A percentile compares a stretch with the other conserved stretches of the same genome.
These are phyloP conservation scores for Catharus ustulatus DNA, from an alignment of 2,797 vertebrate species.

Conservation along the genomic window DNA sequence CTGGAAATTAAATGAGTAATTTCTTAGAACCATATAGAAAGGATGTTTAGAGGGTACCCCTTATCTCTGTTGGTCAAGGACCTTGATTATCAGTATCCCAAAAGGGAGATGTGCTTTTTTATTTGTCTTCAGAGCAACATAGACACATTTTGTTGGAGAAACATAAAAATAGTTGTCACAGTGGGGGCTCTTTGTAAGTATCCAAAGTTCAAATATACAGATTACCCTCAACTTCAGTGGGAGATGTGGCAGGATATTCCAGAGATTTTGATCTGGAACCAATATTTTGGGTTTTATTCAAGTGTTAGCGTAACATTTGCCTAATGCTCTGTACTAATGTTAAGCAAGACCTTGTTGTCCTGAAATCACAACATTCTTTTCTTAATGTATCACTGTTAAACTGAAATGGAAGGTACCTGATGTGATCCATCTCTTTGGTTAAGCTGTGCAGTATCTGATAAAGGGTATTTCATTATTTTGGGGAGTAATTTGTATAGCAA, in stretches of 20 bases:
- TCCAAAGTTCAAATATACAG: not conserved
- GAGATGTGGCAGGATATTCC: not conserved
- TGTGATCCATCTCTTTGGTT: not conserved
- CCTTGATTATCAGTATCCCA: not conserved
- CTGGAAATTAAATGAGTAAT: not conserved
- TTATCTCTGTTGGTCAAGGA: not conserved
- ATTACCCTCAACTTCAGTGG: not conserved
- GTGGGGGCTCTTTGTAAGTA: not conserved
- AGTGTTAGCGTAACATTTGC: not conserved
- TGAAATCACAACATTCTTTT: not conserved
- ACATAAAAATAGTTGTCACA: not conserved
- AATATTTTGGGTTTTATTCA: not conserved
- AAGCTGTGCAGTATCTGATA: not conserved
- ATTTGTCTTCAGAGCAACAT: not conserved
- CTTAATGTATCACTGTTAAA: not conserved
- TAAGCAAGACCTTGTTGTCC: not conserved
- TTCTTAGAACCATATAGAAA: not conserved
- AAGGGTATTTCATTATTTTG: slow-evolving; percentile 29
- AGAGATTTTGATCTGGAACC: not conserved
- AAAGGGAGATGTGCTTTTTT: not conserved
- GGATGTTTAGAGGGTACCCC: not conserved
- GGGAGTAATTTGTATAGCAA: slow-evolving; percentile 12
- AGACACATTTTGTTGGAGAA: not conserved
- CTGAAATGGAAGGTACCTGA: not conserved
- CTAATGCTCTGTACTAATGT: not conserved